These are phyloP conservation scores for Amblyopsis rosae DNA, from an alignment of 2,113 vertebrate species.

Conservation along the genomic window DNA sequence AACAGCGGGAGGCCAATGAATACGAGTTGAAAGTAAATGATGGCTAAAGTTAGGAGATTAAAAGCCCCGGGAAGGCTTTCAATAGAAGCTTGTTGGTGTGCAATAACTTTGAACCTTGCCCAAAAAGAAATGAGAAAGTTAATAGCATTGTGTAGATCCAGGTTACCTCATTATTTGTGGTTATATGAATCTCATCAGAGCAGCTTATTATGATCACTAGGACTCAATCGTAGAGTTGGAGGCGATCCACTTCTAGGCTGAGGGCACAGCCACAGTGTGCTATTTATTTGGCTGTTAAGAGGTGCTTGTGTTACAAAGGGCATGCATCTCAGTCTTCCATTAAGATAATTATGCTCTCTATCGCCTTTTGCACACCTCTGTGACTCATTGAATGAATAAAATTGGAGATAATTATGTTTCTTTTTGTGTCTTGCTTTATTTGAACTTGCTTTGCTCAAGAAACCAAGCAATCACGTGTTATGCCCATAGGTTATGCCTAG, in stretches of 20 bases:
- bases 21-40: conserved; percentile 15
- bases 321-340: conserved; percentile 73
- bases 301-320: conserved; percentile 75
- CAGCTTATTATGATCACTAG: conserved; percentile 76
- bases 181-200: conserved; percentile 66
- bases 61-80: conserved; percentile 29
- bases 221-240: conserved; percentile 62
- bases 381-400: conserved; percentile 66
- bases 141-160: conserved; percentile 58
- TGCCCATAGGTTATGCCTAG: conserved; percentile 13
- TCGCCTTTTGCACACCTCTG: conserved; percentile 63
- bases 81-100: conserved; percentile 48
- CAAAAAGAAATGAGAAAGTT: conserved; percentile 42
- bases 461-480: conserved; percentile 29
- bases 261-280: conserved; percentile 54
- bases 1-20: conserved; percentile 9
- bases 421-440: conserved; percentile 48
- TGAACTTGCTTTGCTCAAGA: conserved; percentile 29
- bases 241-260: conserved; percentile 66
- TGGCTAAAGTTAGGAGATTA: conserved; percentile 15
- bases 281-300: conserved; percentile 78
- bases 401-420: conserved; percentile 69
- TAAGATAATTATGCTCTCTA: conserved; percentile 73
- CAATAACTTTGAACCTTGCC: conserved; percentile 53
- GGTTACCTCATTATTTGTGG: conserved; percentile 68